A percentile compares a stretch with the other conserved stretches of the same genome.
phyloP scores from a whole-genome alignment of 2,888 invertebrate species.

The Onchidella celtica region DNA sequence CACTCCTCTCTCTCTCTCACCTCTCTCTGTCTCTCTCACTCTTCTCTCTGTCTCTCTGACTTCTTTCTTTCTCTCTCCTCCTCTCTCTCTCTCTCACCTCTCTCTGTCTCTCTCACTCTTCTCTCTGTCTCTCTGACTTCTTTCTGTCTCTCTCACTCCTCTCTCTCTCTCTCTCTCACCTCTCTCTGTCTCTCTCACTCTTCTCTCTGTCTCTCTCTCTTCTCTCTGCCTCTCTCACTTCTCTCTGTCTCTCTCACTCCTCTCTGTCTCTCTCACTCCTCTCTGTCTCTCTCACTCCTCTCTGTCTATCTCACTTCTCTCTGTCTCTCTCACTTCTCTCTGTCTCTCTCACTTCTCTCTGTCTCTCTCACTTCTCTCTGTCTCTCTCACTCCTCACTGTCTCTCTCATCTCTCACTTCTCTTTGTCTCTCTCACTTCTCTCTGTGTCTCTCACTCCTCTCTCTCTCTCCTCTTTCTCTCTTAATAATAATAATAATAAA shows the following conservation, averaged over 20 bases:
- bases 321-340: no score
- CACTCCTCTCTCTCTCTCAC: not conserved
- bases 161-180: constrained; percentile 19
- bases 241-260: not conserved
- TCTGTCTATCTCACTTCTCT: no score
- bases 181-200: no score
- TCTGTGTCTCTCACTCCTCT: not conserved
- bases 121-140: not conserved
- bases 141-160: not conserved
- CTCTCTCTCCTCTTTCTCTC: not conserved
- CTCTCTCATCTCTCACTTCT: not conserved
- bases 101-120: not conserved
- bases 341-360: no score
- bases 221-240: not conserved
- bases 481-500: no score
- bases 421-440: no score
- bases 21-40: constrained; percentile 23
- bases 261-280: not conserved
- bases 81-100: constrained; percentile 11
- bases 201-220: no score
- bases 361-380: no score
- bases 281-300: not conserved
- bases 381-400: not conserved
- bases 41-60: not conserved
- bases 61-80: not conserved